Conservation (phyloP, 2,797 vertebrate species). For the Adelosebastes latens region DNA sequence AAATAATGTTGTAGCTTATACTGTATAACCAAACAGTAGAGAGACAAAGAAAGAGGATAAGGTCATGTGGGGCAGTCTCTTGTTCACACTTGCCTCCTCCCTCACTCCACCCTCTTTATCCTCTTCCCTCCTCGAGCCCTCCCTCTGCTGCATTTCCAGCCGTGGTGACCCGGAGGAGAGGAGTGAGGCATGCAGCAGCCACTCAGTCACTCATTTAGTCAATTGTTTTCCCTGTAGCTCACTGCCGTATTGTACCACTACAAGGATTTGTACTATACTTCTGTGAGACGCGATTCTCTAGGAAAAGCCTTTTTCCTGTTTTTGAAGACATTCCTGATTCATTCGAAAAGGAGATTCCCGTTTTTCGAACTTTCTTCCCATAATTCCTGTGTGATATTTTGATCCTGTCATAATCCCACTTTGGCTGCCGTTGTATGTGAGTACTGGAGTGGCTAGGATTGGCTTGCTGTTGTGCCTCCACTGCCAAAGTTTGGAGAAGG, state of each 20-base stretch:
- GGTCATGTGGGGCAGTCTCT: slow-evolving; percentile 46
- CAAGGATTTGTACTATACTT: slow-evolving; percentile 4
- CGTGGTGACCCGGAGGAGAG: slow-evolving; percentile 47
- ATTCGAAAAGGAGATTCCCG: not conserved
- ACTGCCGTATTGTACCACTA: not conserved
- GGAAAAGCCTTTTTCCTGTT: slow-evolving; percentile 8
- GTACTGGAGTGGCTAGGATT: slow-evolving; percentile 8
- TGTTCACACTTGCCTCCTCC: slow-evolving; percentile 61
- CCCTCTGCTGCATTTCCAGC: slow-evolving; percentile 50
- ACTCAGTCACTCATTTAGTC: slow-evolving; percentile 44
- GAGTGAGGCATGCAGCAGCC: slow-evolving; percentile 54
- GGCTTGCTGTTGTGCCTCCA: slow-evolving; percentile 14
- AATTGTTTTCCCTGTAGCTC: slow-evolving; percentile 38
- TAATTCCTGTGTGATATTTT: slow-evolving; percentile 6
- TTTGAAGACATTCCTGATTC: not conserved
- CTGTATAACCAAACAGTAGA: not conserved
- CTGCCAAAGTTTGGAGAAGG: slow-evolving; percentile 22
- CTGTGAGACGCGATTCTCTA: not conserved
- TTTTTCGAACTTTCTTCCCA: not conserved
- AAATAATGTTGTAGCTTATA: not conserved
- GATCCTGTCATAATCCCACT: slow-evolving; percentile 9
- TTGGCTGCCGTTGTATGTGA: slow-evolving; percentile 16
- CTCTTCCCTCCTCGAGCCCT: slow-evolving; percentile 46
- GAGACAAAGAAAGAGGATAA: slow-evolving; percentile 15
- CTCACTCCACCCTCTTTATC: slow-evolving; percentile 62